phyloP scores from a whole-genome alignment of 2,797 vertebrate genomes.

The Typhlichthys eigenmanni region DNA sequence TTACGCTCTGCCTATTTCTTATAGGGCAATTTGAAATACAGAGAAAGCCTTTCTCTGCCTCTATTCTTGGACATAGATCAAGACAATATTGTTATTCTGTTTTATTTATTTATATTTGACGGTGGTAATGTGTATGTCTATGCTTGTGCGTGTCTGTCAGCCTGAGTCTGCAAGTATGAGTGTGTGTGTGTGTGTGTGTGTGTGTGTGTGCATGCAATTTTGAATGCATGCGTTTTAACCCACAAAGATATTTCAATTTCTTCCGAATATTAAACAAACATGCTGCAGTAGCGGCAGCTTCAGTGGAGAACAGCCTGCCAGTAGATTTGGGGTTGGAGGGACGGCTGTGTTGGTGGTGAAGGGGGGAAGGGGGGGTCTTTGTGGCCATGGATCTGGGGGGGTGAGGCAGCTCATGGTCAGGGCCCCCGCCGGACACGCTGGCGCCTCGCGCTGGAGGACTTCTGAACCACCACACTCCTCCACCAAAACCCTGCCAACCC shows the following conservation, averaged over 20 bases:
- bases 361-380: conserved; percentile 62
- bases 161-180: conserved; percentile 18
- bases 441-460: conserved; percentile 90
- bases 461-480: conserved; percentile 90
- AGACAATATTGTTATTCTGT: conserved; percentile 76
- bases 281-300: conserved; percentile 72
- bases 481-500: conserved; percentile 83
- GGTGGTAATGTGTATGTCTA: conserved; percentile 61
- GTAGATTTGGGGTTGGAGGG: conserved; percentile 81
- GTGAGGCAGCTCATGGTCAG: conserved; percentile 83
- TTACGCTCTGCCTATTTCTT: conserved; percentile 70
- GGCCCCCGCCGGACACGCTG: conserved; percentile 85
- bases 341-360: conserved; percentile 71
- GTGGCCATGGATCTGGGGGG: conserved; percentile 81
- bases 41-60: conserved; percentile 70
- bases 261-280: conserved; percentile 90
- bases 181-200: conserved; percentile 41
- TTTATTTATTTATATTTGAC: conserved; percentile 82
- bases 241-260: conserved; percentile 88
- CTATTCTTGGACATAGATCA: conserved; percentile 74
- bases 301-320: conserved; percentile 77
- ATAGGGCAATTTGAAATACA: conserved; percentile 73
- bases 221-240: conserved; percentile 72
- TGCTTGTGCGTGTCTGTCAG: conserved; percentile 38
- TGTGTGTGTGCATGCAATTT: conserved; percentile 59